These are phyloP conservation scores for Brachyopa scutellaris DNA, from an alignment of 2,888 invertebrate species.

Conservation along the genomic window DNA sequence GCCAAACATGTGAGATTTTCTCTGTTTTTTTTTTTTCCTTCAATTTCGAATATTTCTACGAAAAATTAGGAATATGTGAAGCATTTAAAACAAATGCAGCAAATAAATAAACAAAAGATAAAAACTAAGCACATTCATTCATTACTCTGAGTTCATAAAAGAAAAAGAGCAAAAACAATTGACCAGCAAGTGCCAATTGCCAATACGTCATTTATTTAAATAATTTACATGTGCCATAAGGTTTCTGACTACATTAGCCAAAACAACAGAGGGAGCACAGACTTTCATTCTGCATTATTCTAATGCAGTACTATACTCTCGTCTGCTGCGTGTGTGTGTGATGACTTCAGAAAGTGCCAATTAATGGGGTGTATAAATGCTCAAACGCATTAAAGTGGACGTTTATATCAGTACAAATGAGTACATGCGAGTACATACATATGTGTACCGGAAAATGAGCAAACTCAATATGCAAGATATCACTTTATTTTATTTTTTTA, in stretches of 20 bases:
- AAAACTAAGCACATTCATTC: constrained; percentile 35
- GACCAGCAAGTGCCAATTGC: constrained; percentile 28
- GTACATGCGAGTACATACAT: background rate
- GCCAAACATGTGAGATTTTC: constrained; percentile 18
- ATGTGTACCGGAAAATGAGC: constrained; percentile 9
- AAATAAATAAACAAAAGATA: constrained; percentile 38
- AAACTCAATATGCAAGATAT: constrained; percentile 18
- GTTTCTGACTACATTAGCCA: constrained; percentile 2
- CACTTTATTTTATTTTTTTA: background rate
- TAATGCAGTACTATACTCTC: constrained; percentile 15
- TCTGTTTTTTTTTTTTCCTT: background rate
- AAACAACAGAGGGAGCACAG: background rate
- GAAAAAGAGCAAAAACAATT: constrained; percentile 25
- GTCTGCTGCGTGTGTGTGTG: background rate
- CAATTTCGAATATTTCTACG: background rate
- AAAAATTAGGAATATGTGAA: constrained; percentile 35
- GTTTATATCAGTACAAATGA: too few species aligned
- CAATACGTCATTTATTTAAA: constrained; percentile 62
- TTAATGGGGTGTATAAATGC: constrained; percentile 39
- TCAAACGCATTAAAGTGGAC: constrained; percentile 41
- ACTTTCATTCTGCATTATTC: constrained; percentile 21
- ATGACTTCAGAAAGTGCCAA: constrained; percentile 58
- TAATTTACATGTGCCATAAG: constrained; percentile 33
- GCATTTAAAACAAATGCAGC: constrained; percentile 44
- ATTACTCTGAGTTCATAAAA: constrained; percentile 13